phyloP scores from a whole-genome alignment of 2,797 vertebrate genomes.

The Eulemur rubriventer region DNA sequence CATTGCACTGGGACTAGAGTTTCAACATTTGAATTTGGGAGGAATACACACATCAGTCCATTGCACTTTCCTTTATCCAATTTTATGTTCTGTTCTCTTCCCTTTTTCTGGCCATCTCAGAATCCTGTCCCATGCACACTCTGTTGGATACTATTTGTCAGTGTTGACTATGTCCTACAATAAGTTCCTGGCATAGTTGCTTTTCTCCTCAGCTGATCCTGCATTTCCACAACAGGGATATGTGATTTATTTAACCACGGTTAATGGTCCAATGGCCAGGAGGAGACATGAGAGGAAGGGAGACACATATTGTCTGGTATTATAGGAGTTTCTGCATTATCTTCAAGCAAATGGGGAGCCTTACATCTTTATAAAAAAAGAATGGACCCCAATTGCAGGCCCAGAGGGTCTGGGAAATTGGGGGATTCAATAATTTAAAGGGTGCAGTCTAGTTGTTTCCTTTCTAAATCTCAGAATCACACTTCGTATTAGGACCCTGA shows the following conservation, averaged over 20 bases:
- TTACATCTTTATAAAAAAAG: background rate
- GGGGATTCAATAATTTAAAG: background rate
- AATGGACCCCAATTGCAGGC: background rate
- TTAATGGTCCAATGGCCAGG: background rate
- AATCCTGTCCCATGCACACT: fast-evolving
- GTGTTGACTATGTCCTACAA: background rate
- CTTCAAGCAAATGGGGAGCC: background rate
- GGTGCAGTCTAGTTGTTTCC: background rate
- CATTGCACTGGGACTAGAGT: background rate
- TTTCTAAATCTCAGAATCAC: background rate
- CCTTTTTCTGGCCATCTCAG: background rate
- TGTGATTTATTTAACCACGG: background rate
- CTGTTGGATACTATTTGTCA: background rate
- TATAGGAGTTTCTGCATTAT: background rate
- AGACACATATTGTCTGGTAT: fast-evolving
- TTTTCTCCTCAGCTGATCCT: background rate
- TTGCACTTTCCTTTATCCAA: background rate
- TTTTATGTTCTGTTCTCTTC: background rate
- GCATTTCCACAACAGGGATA: background rate
- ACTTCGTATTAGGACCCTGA: background rate
- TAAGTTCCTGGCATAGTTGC: background rate
- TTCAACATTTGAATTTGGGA: background rate
- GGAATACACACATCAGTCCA: background rate
- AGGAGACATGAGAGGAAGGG: background rate
- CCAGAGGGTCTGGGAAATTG: background rate